Percentiles rank a stretch among this genome's conserved stretches.
Conservation (phyloP, 2,797 vertebrate genomes). For the Tenualosa ilisha region DNA sequence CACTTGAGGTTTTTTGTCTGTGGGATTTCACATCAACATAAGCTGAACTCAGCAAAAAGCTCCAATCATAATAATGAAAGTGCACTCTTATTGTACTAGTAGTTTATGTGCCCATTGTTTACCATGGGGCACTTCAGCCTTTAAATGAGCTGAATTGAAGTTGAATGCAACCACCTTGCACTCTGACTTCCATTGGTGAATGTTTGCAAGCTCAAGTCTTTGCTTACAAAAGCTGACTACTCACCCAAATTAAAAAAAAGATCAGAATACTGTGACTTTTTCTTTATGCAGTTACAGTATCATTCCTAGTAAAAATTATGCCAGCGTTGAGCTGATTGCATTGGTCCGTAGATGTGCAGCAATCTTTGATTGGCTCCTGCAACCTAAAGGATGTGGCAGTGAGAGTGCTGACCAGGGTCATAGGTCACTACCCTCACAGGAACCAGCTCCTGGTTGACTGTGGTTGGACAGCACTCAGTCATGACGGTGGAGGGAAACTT, state of each 20-base stretch:
- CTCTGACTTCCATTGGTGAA: not conserved
- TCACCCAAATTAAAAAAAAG: not conserved
- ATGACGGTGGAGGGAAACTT: constrained; percentile 72
- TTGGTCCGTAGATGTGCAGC: constrained; percentile 77
- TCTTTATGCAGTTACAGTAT: not conserved
- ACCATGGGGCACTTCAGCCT: not conserved
- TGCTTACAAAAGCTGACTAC: not conserved
- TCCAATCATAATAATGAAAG: not conserved
- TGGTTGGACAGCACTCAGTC: constrained; percentile 80
- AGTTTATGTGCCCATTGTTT: not conserved
- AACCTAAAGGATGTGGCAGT: constrained; percentile 79
- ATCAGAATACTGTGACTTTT: not conserved
- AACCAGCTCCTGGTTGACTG: constrained; percentile 84
- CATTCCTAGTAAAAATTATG: not conserved
- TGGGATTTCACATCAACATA: not conserved
- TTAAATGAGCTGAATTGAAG: too few relatives aligned
- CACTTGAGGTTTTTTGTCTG: not conserved
- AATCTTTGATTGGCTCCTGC: constrained; percentile 82
- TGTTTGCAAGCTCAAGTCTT: not conserved
- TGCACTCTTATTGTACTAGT: not conserved
- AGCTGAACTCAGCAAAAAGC: not conserved
- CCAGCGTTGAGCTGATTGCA: not conserved
- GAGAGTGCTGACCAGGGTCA: constrained; percentile 78
- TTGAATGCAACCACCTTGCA: too few relatives aligned
- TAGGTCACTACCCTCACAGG: constrained; percentile 81